Evolutionary conservation across 2,113 vertebrate genomes (phyloP).

Genomic region (Lophura nycthemera): DNA sequence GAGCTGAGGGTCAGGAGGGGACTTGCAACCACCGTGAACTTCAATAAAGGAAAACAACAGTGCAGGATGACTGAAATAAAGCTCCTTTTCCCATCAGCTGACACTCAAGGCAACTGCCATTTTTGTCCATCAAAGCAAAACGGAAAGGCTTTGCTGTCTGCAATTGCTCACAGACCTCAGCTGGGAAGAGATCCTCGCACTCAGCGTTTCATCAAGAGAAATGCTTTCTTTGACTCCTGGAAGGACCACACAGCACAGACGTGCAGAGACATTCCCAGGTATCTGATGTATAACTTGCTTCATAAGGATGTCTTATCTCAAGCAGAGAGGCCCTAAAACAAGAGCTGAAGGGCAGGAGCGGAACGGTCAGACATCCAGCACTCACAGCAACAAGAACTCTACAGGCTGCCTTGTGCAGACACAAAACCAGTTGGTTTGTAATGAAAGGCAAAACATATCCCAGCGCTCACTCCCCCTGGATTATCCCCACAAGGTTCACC

Average conservation of each 20-base stretch:
- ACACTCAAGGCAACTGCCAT: conserved; percentile 31
- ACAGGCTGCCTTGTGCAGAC: neutral
- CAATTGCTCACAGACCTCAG: neutral
- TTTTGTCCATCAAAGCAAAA: conserved; percentile 58
- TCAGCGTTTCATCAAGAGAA: neutral
- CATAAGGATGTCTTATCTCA: neutral
- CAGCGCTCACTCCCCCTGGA: neutral
- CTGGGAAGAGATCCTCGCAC: neutral
- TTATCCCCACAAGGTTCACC: neutral
- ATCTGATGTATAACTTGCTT: neutral
- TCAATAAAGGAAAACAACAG: conserved; percentile 2
- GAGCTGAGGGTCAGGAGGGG: conserved; percentile 26
- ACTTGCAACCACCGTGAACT: neutral
- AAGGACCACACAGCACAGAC: neutral
- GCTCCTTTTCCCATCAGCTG: neutral
- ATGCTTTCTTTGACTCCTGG: neutral
- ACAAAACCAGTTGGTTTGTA: neutral
- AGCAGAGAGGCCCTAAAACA: neutral
- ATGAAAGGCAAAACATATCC: neutral
- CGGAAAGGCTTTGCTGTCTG: neutral
- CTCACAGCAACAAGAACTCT: neutral
- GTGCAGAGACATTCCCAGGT: neutral
- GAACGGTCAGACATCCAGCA: accelerated
- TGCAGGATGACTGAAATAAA: conserved; percentile 44
- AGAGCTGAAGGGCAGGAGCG: neutral